Evolutionary conservation across 2,888 invertebrate genomes (phyloP).

Genomic region (Chaitophorus viminalis): DNA sequence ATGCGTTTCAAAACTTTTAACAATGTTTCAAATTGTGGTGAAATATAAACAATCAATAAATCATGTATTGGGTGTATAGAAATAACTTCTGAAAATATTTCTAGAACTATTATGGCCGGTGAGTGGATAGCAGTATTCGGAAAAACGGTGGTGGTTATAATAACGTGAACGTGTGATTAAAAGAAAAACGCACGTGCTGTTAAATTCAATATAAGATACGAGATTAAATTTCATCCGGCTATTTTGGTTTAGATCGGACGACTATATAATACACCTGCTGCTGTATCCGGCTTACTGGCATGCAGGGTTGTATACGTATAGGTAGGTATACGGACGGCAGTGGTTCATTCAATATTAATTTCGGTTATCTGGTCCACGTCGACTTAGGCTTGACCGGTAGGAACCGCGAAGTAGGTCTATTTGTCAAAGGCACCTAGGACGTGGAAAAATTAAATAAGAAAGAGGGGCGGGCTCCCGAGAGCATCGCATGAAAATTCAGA

Average conservation of each 20-base stretch:
- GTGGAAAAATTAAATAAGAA: neutral
- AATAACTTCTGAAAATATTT: no score
- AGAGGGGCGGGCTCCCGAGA: neutral
- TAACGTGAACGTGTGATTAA: neutral
- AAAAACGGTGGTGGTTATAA: neutral
- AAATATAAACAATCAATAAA: no score
- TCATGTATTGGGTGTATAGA: no score
- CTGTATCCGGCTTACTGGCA: neutral
- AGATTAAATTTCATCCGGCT: slow-evolving; percentile 43
- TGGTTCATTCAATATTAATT: slow-evolving; percentile 35
- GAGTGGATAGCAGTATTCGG: neutral
- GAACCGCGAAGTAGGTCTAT: neutral
- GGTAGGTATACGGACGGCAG: no score
- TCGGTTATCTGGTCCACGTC: neutral
- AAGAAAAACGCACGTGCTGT: neutral
- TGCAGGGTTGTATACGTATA: neutral
- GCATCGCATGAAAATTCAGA: neutral
- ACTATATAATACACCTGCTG: neutral
- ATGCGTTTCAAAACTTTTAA: no score
- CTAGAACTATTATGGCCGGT: no score
- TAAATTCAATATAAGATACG: slow-evolving; percentile 13
- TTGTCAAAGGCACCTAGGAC: neutral
- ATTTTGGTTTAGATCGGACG: neutral
- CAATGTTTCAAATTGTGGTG: no score
- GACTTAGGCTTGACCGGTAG: neutral